Percentiles rank a stretch among this genome's conserved stretches.
These are phyloP conservation scores for Dryobota labecula DNA, from an alignment of 2,888 invertebrate species.

Conservation along the genomic window DNA sequence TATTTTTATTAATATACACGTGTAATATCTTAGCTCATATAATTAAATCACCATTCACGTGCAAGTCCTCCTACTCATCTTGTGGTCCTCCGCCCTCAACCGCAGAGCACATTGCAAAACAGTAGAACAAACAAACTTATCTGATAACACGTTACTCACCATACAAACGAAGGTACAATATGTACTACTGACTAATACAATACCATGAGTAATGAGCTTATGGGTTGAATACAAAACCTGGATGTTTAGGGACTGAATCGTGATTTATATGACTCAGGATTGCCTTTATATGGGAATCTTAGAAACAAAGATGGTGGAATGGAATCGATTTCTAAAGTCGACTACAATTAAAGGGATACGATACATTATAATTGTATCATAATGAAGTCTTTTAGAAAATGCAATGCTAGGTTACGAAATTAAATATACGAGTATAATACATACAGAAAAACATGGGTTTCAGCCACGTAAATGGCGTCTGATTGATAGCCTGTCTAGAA, in stretches of 20 bases:
- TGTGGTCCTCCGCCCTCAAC: slow-evolving; percentile 53
- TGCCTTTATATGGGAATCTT: neutral
- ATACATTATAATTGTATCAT: neutral
- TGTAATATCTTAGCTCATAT: neutral
- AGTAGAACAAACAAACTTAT: slow-evolving; percentile 75
- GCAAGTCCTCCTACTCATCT: slow-evolving; percentile 31
- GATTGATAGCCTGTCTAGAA: slow-evolving; percentile 12
- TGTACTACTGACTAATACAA: slow-evolving; percentile 61
- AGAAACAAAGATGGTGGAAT: slow-evolving; percentile 5
- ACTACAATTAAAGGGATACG: neutral
- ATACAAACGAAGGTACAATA: slow-evolving; percentile 35
- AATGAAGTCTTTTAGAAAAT: neutral
- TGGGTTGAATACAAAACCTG: slow-evolving; percentile 43
- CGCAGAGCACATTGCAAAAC: slow-evolving; percentile 66
- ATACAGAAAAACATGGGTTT: neutral
- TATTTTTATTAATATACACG: neutral
- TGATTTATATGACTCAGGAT: slow-evolving; percentile 20
- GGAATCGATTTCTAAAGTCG: neutral
- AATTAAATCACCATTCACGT: slow-evolving; percentile 41
- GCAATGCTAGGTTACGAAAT: neutral
- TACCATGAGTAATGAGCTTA: slow-evolving; percentile 66
- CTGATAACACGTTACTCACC: slow-evolving; percentile 77
- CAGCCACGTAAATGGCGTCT: neutral
- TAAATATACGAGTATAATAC: too few relatives aligned
- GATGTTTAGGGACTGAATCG: slow-evolving; percentile 39